Evolutionary conservation across 2,797 vertebrate species (phyloP), one percentile per base, ranked within the genome.

Genomic region (Sebastes oblongus): DNA sequence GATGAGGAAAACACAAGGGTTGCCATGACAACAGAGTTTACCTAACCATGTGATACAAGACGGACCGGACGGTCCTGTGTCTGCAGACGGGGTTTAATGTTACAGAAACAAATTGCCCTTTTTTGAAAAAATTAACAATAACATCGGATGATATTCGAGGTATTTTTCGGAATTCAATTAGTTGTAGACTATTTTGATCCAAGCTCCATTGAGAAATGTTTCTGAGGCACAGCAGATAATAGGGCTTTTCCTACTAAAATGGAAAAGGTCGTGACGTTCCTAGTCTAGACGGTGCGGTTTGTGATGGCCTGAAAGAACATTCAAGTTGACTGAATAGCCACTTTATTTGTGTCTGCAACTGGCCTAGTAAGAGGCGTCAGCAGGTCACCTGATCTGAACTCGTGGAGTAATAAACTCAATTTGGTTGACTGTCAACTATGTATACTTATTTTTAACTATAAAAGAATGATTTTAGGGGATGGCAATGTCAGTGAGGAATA

Each of bases 1-100:
- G 59, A 81, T 76, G 54, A 55, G 65, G 66, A 75, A 84, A 85
- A 75, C 71, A 76, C 30, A 64, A 65, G 18, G 14, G 80, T 86
- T 87, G 67, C 82, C 60, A 65, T 69, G 84, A 58, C 56, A 76
- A 64, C 65, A 22, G 30, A 56, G 50, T 64, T 80, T 68, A 75
- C 62, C 36, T n/a, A 75, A 32, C 24, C 27, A 77, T 82, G 72
- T 77, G 61, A 77, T 56, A 25, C 7, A 25, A 64, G 74, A 78
- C 13, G 1, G 14, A 39, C 18, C 54, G 54, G 59, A 79, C 27
- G 20, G n/a, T 42, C 14, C 52, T 39, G 39, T 50, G 72, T 66
- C 54, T 62, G 59, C 16, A 42, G 30, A 72, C 16, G 11, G 30
- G 3, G 30, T 56, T 60, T 30, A 72, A 55, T 13, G 64, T 58